phyloP scores from a whole-genome alignment of 2,888 invertebrate species.

The Ariolimax columbianus region DNA sequence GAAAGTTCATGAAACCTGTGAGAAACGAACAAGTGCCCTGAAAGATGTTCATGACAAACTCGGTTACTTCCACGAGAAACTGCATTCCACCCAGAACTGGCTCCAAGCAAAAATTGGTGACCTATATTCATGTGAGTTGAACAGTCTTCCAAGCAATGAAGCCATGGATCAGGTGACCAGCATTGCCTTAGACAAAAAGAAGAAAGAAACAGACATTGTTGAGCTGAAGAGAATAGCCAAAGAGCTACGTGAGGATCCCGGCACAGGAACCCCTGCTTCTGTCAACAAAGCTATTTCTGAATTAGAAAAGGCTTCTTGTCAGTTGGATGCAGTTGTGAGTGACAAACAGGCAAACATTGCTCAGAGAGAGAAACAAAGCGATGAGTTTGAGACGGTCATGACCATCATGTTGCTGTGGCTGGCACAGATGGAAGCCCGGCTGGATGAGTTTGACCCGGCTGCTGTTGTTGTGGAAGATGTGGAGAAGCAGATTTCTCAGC shows the following conservation, averaged over 20 bases:
- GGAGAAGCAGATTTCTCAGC: constrained; percentile 85
- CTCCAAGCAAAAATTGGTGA: constrained; percentile 65
- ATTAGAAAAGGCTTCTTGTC: constrained; percentile 92
- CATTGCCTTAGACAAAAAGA: constrained; percentile 65
- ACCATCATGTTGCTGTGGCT: constrained; percentile 92
- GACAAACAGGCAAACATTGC: constrained; percentile 91
- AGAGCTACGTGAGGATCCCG: constrained; percentile 69
- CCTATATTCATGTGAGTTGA: constrained; percentile 83
- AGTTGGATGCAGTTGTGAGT: constrained; percentile 88
- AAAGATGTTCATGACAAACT: constrained; percentile 86
- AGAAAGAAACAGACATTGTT: constrained; percentile 66
- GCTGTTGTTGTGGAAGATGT: constrained; percentile 92
- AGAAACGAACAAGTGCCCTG: constrained; percentile 88
- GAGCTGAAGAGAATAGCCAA: constrained; percentile 66
- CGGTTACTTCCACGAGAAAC: constrained; percentile 82
- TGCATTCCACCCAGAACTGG: constrained; percentile 71
- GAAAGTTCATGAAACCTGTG: constrained; percentile 88
- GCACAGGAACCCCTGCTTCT: constrained; percentile 67
- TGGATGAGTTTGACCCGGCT: constrained; percentile 88
- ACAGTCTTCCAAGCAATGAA: constrained; percentile 82
- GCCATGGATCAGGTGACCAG: constrained; percentile 83
- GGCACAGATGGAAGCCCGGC: constrained; percentile 86
- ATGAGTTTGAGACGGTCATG: constrained; percentile 90
- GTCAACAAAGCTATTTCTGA: constrained; percentile 76
- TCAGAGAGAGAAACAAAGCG: constrained; percentile 90